These are phyloP conservation scores for Callospermophilus lateralis DNA, from an alignment of 2,113 vertebrate species.

Conservation along the genomic window DNA sequence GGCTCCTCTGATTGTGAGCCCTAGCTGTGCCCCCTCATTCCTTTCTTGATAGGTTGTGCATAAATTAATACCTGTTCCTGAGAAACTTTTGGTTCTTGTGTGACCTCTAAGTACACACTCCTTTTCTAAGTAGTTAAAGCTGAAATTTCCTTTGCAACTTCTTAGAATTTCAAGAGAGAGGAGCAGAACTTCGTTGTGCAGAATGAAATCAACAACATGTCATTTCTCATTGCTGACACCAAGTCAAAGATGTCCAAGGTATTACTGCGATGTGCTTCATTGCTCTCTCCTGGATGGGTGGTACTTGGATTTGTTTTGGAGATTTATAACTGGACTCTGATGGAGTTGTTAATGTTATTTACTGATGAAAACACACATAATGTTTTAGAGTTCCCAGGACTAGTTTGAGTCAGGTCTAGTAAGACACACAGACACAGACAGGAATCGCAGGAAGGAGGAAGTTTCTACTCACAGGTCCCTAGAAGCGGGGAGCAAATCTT, in stretches of 20 bases:
- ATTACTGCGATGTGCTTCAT: conserved; percentile 32
- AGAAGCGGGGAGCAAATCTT: background rate
- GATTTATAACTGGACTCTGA: background rate
- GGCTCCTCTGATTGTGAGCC: background rate
- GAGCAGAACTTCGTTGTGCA: conserved; percentile 99
- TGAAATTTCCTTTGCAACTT: conserved; percentile 52
- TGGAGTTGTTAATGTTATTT: background rate
- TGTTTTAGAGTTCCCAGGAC: background rate
- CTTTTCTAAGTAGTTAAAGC: background rate
- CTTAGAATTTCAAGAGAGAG: conserved; percentile 98
- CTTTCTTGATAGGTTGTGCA: background rate
- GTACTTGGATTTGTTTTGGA: background rate
- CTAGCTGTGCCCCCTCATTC: background rate
- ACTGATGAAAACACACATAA: background rate
- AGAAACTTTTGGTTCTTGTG: background rate
- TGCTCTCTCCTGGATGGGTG: background rate
- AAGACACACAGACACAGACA: background rate
- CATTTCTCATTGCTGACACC: conserved; percentile 97
- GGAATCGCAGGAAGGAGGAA: background rate
- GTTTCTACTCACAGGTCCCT: background rate
- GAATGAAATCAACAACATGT: conserved; percentile 99
- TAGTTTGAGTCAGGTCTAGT: background rate
- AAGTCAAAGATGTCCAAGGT: conserved; percentile 99
- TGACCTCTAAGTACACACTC: background rate
- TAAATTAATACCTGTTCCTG: background rate